A percentile compares a stretch with the other conserved stretches of the same genome.
phyloP scores from a whole-genome alignment of 2,113 vertebrate genomes.

The Scortum barcoo region DNA sequence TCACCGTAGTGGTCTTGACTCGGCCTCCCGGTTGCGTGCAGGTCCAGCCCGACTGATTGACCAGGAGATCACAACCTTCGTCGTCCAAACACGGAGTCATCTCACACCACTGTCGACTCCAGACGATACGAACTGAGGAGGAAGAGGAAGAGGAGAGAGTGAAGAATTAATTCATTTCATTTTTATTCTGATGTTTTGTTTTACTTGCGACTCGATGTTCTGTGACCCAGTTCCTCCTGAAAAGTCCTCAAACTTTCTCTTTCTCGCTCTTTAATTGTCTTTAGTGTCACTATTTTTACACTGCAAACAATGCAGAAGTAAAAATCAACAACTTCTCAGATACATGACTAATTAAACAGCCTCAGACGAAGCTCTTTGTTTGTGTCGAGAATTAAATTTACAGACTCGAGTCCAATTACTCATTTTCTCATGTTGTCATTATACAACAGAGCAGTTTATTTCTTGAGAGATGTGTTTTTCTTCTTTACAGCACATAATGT shows the following conservation, averaged over 20 bases:
- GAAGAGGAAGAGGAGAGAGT: not conserved
- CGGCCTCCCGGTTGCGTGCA: slow-evolving; percentile 94
- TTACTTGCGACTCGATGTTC: not conserved
- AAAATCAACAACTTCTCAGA: not conserved
- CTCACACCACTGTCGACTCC: slow-evolving; percentile 93
- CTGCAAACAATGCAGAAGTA: not conserved
- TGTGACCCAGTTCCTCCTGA: not conserved
- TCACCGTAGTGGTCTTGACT: slow-evolving; percentile 95
- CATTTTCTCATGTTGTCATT: not conserved
- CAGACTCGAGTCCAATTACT: not conserved
- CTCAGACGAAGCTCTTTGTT: not conserved
- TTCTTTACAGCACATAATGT: not conserved
- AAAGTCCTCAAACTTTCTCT: not conserved
- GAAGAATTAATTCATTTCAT: not conserved
- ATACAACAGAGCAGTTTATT: too few species aligned
- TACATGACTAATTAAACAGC: slow-evolving; percentile 13
- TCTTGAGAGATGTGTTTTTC: not conserved
- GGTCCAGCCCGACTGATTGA: slow-evolving; percentile 95
- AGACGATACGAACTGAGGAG: slow-evolving; percentile 88
- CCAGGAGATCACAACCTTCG: slow-evolving; percentile 91
- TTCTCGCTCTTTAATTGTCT: not conserved
- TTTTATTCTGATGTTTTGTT: not conserved
- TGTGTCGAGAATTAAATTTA: not conserved
- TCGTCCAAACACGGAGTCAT: slow-evolving; percentile 95
- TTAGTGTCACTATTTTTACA: not conserved